Evolutionary conservation across 2,888 invertebrate species (phyloP), one percentile per base, ranked within the genome.

Genomic region (Dasypolia templi): DNA sequence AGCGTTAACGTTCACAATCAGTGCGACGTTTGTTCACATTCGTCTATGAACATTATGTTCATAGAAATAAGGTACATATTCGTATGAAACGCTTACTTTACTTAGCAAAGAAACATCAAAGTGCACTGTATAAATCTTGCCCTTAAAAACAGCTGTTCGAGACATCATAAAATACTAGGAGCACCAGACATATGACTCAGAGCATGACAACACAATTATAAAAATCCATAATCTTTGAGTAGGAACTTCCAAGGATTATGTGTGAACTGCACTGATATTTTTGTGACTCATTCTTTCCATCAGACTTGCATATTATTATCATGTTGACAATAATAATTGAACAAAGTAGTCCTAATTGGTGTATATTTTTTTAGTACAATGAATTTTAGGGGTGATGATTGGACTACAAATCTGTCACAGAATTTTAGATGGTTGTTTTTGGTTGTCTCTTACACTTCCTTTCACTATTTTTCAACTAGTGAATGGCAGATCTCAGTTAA

Each of bases 151-250:
- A 71, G 59, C 64, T 72, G 70, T 63, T 74, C 9, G 66, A 68
- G 56, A 65, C 39, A 70, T 82, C 53, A 82, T 69, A 82, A 75
- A 71, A 69, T 81, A 78, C 82, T 81, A 69, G 32, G 78, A 84
- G 84, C 56, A 42, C 44, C 65, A 64, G n/a, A 63, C 42, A 26
- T 0, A 35, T 83, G 84, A 83, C 56, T 84, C 84, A 83, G n/a
- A 22, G 4, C 11, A 66, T 78, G 73, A 81, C 78, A 73, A n/a
- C 51, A 68, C 62, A 32, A 46, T 64, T 61, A 29, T 65, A 78
- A 74, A 80, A 68, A 61, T 5, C 14, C 29, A 55, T 29, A 39
- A 64, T 68, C 59, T 70, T 63, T 53, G 29, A 79, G 68, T 69
- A 35, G 44, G 14, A 69, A 82, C 46, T 79, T 76, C 53, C 59